Conservation (phyloP, 2,797 vertebrate species). For the Catharus ustulatus region DNA sequence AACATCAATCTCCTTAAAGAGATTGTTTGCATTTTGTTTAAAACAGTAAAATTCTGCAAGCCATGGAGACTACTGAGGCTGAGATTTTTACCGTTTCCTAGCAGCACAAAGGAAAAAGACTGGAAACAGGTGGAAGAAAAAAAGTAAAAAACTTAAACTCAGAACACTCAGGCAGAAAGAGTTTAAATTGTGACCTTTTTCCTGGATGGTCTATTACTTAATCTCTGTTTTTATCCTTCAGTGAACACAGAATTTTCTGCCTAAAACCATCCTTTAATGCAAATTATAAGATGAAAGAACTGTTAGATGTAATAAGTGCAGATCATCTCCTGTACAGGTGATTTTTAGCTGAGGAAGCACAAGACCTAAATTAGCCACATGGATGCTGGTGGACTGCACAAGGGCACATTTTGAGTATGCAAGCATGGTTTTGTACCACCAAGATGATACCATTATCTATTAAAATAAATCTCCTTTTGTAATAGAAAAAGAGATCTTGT, state of each 20-base stretch:
- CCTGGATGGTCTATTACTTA: slow-evolving; percentile 72
- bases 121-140: slow-evolving; percentile 69
- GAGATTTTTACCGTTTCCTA: neutral
- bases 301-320: slow-evolving; percentile 80
- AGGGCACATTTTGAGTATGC: neutral
- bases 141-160: slow-evolving; percentile 70
- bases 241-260: slow-evolving; percentile 76
- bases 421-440: neutral
- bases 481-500: neutral
- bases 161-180: slow-evolving; percentile 61
- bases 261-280: slow-evolving; percentile 83
- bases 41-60: neutral
- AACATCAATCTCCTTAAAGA: neutral
- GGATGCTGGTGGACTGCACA: slow-evolving; percentile 14
- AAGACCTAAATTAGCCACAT: slow-evolving; percentile 69
- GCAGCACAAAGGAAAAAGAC: neutral
- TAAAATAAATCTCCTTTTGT: neutral
- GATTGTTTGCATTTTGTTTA: neutral
- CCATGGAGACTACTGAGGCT: neutral
- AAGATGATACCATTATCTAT: neutral
- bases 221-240: slow-evolving; percentile 78
- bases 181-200: slow-evolving; percentile 60
- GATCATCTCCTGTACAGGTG: slow-evolving; percentile 80
- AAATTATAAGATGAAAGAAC: slow-evolving; percentile 79
- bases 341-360: slow-evolving; percentile 73